Percentiles rank a stretch among this genome's conserved stretches.
These are phyloP conservation scores for Apis cerana DNA, from an alignment of 1,140 invertebrate species.

Conservation along the genomic window DNA sequence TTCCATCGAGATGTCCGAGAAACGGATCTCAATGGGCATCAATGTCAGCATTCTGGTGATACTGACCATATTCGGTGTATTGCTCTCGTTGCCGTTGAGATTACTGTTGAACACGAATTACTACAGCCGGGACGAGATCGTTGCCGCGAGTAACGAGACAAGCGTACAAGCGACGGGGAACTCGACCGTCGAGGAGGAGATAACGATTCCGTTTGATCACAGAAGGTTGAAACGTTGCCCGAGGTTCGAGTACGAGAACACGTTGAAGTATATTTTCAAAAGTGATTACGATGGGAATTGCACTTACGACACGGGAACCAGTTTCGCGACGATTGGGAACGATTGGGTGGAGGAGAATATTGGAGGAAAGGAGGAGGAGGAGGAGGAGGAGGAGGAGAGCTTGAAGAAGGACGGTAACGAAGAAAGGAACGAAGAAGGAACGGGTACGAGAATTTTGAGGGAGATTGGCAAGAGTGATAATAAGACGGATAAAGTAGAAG, in stretches of 20 bases:
- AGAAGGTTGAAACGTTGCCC: conserved; percentile 69
- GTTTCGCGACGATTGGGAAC: background rate
- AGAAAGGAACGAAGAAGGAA: background rate
- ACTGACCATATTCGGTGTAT: conserved; percentile 70
- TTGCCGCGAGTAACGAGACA: background rate
- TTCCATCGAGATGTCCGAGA: conserved; percentile 57
- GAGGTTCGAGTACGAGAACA: conserved; percentile 60
- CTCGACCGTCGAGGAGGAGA: background rate
- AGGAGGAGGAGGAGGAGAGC: background rate
- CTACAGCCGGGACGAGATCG: conserved; percentile 39
- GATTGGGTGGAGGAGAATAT: background rate
- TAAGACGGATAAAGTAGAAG: conserved; percentile 45
- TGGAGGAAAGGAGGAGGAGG: background rate
- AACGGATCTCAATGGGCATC: conserved; percentile 67
- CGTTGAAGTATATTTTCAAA: conserved; percentile 59
- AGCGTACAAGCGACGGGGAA: background rate
- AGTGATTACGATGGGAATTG: conserved; percentile 75
- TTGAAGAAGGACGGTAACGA: background rate
- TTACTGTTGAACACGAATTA: conserved; percentile 70
- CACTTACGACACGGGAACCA: conserved; percentile 31
- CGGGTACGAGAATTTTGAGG: conserved; percentile 1
- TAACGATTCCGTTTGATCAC: conserved; percentile 58
- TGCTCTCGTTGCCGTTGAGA: conserved; percentile 70
- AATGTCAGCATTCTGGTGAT: conserved; percentile 72
- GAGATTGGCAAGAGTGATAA: conserved; percentile 31